These are phyloP conservation scores for Leptoteleia sp. DNA, from an alignment of 1,140 invertebrate genomes.

Conservation along the genomic window DNA sequence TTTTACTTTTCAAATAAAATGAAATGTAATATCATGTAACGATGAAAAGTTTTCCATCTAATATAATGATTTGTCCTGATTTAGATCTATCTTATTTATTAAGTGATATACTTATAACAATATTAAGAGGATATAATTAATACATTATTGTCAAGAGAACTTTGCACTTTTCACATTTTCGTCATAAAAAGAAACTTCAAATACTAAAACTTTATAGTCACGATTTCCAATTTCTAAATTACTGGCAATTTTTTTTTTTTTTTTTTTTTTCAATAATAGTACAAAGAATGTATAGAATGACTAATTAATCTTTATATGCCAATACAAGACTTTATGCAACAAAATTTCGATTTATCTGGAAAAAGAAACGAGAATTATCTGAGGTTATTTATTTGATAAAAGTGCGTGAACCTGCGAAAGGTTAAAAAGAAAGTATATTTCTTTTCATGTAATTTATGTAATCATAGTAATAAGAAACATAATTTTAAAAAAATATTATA, in stretches of 20 bases:
- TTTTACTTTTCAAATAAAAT: no score
- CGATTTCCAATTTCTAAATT: conserved; percentile 45
- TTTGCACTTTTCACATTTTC: not conserved
- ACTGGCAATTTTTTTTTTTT: conserved; percentile 17
- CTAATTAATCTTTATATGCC: conserved; percentile 12
- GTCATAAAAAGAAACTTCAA: conserved; percentile 3
- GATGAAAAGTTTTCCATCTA: no score
- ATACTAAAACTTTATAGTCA: conserved; percentile 25
- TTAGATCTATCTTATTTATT: no score
- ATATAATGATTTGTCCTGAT: no score
- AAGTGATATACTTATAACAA: not conserved
- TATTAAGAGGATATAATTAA: not conserved
- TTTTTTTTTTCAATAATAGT: no score
- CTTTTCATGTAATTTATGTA: conserved; percentile 8
- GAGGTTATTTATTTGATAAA: conserved; percentile 1
- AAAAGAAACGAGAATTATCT: conserved; percentile 5
- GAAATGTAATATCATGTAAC: no score
- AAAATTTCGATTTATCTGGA: not conserved
- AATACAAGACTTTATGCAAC: not conserved
- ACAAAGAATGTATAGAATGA: not conserved
- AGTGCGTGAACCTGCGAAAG: conserved; percentile 9
- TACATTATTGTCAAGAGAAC: not conserved
- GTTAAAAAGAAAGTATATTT: conserved; percentile 12
- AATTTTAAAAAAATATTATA: no score
- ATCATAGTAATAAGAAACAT: conserved; percentile 1